Evolutionary conservation across 2,888 invertebrate species (phyloP).

Genomic region (Polydrusus tereticollis): DNA sequence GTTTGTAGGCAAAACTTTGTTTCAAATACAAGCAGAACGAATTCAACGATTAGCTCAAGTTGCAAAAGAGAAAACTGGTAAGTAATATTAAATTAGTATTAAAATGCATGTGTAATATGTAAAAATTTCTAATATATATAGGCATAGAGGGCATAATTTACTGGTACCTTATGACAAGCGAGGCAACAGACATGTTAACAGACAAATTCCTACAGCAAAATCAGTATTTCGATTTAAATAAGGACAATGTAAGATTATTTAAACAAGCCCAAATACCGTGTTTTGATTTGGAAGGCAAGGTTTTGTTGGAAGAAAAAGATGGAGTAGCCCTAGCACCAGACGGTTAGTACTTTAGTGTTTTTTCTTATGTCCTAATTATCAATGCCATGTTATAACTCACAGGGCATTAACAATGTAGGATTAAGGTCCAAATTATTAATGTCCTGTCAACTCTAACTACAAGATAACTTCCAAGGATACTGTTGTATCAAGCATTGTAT

Average conservation of each 20-base stretch:
- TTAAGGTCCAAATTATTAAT: no score
- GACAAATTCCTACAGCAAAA: conserved; percentile 83
- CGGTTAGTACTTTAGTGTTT: conserved; percentile 66
- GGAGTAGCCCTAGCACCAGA: conserved; percentile 91
- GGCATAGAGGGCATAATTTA: conserved; percentile 71
- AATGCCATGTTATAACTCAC: not conserved
- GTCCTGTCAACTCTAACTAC: no score
- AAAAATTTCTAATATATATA: not conserved
- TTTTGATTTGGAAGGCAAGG: conserved; percentile 93
- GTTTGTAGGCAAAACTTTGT: conserved; percentile 79
- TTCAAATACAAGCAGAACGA: conserved; percentile 96
- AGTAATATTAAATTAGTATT: not conserved
- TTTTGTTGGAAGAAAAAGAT: conserved; percentile 86
- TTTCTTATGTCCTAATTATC: not conserved
- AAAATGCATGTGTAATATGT: not conserved
- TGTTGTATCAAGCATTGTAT: no score
- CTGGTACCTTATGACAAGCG: conserved; percentile 98
- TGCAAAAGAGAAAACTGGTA: conserved; percentile 76
- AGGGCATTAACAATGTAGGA: no score
- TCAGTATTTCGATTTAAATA: conserved; percentile 87
- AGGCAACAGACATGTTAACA: conserved; percentile 90
- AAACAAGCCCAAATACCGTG: conserved; percentile 95
- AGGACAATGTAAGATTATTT: conserved; percentile 87
- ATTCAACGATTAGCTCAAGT: conserved; percentile 83
- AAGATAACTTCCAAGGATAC: no score